Base-by-base conservation (phyloP, 92 coral and sea anemone species). In the Epizoanthus stellaris region DNA sequence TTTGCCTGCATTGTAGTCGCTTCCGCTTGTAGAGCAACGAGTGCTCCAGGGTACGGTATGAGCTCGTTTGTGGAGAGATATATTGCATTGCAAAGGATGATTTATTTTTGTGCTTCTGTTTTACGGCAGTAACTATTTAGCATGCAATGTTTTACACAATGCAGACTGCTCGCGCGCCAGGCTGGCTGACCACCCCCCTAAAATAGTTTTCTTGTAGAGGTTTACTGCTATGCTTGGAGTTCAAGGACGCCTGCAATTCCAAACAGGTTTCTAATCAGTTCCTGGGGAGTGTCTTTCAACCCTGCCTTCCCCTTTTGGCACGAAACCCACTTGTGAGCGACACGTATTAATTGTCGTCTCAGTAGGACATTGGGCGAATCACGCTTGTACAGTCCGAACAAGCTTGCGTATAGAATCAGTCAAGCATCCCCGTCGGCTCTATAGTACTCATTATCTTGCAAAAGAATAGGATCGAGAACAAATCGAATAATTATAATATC, bases 401-500 rank as follows among this genome's bases (percentile, higher is more conserved):
- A 62, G 61, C 73, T 63, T 59, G 61, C 49, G 54, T 63, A 19
- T 43, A 15, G 47, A 63, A 77, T 15, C 19, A 40, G 2, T n/a
- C 42, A 14, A 20, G 67, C 72, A 40, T 60, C 85, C 82, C 85
- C 54, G 82, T 82, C 76, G 92, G 92, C 76, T 73, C 47, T 76
- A 53, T 85, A 77, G 56, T 52, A 73, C 60, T 83, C 81, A 89
- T 89, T 85, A 89, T 89, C 38, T 82, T 84, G 54, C 60, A 67
- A 75, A 79, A 77, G 79, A 90, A 86, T 81, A 88, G 85, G 71
- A 87, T 81, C 72, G 67, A 75, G 93, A 84, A 89, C 84, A 94
- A 91, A 91, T 92, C 84, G 88, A 87, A 91, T 91, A 89, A 87
- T 86, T 88, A 92, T 86, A 91, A 89, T 89, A 88, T 85, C 73